Evolutionary conservation across 1,140 invertebrate species (phyloP).

Genomic region (Meloidogyne hapla): DNA sequence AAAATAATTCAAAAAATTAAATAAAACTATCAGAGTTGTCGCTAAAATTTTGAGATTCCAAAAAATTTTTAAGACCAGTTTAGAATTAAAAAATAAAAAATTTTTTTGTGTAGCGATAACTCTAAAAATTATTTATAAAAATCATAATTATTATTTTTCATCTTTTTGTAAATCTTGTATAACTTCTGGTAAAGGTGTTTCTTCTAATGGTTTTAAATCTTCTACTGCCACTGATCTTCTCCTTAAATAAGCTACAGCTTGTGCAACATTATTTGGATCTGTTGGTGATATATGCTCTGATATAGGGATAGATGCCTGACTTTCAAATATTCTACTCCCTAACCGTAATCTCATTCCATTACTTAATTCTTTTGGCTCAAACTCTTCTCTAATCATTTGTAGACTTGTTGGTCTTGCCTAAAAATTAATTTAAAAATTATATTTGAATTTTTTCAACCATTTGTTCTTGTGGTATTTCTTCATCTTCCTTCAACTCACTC

Average conservation of each 20-base stretch:
- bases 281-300: neutral
- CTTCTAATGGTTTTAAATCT: constrained; percentile 39
- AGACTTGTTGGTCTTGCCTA: constrained; percentile 13
- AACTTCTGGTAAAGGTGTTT: constrained; percentile 38
- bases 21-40: too few relatives aligned
- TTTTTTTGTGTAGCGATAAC: neutral
- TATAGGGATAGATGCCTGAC: neutral
- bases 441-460: neutral
- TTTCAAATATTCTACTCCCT: constrained; percentile 6
- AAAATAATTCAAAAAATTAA: too few relatives aligned
- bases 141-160: too few relatives aligned
- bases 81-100: too few relatives aligned
- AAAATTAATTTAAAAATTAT: neutral
- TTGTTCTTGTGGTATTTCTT: neutral
- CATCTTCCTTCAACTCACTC: neutral
- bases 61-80: too few relatives aligned
- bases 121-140: neutral
- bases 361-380: constrained; percentile 27
- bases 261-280: constrained; percentile 40
- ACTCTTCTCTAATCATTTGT: constrained; percentile 44
- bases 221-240: constrained; percentile 53
- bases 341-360: constrained; percentile 15
- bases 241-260: constrained; percentile 51
- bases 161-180: constrained; percentile 3
- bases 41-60: too few relatives aligned